Evolutionary conservation across 1,140 invertebrate species (phyloP), one percentile per base, ranked within the genome.

Genomic region (Palaemon carinicauda): DNA sequence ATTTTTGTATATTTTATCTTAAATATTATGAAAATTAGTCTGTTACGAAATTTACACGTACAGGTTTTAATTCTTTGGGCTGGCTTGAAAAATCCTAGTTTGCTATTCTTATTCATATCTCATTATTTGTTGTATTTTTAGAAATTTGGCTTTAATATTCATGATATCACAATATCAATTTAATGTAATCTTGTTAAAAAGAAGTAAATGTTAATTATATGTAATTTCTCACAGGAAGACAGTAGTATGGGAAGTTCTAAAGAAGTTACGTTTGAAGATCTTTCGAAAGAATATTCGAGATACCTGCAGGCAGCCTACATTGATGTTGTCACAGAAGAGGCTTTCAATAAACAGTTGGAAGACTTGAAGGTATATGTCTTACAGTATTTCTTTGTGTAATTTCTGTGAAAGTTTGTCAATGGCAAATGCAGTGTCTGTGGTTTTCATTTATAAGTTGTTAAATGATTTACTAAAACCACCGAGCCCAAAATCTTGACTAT

Each of bases 261-360:
- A 10, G 78, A 86, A 9, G 84, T 86, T n/a, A 86, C 84, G 5
- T 12, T 60, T 21, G 84, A 86, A 21, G 54, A 80, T 21, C 24
- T 86, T 54, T 77, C 80, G 24, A 50, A 80, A 24, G 84, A 86
- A 51, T 86, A 80, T 31, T n/a, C 80, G 56, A 80, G 74, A 17
- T 80, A 80, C 24, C 27, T 86, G n/a, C 78, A 86, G 14, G 80
- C 77, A 78, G 60, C 56, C 14, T 80, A 86, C 17, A 31, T 86
- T 41, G 69, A 86, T 74, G 27, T 74, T 21, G 21, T 7, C 51
- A 86, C 77, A 56, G 52, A 80, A 27, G 52, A 31, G 29, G 84
- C 78, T 10, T 86, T 80, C 74, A 31, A 29, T 24, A n/a, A 51
- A 27, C 84, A 80, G 27, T n/a, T 86, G 10, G 73, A 27, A 71